Evolutionary conservation across 2,888 invertebrate species (phyloP).

Genomic region (Nemotelus nigrinus): DNA sequence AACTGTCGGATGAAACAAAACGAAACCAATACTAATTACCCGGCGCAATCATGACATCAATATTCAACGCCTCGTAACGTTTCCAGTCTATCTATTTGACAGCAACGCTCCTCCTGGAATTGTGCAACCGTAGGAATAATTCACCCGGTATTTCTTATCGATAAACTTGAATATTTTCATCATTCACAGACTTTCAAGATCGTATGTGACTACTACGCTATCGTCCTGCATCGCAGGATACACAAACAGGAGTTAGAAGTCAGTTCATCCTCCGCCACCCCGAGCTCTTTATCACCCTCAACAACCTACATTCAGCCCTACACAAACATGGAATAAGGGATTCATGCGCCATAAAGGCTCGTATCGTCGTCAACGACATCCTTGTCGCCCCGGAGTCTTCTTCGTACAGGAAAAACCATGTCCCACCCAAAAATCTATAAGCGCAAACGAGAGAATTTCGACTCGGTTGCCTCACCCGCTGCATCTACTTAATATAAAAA

Average conservation of each 20-base stretch:
- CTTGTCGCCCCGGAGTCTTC: slow-evolving; percentile 26
- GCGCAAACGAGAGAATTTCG: neutral
- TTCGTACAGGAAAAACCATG: slow-evolving; percentile 24
- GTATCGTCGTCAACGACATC: neutral
- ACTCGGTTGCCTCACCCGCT: neutral
- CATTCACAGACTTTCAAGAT: slow-evolving; percentile 11
- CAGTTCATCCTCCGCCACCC: neutral
- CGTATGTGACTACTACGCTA: slow-evolving; percentile 15
- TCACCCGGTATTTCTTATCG: slow-evolving; percentile 3
- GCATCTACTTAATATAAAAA: slow-evolving; percentile 2
- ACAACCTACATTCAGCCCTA: neutral
- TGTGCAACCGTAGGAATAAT: neutral
- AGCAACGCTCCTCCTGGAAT: neutral
- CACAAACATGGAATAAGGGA: slow-evolving; percentile 23
- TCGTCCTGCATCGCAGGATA: neutral
- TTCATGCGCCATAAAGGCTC: slow-evolving; percentile 39
- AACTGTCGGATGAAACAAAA: no score
- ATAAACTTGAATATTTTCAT: slow-evolving; percentile 15
- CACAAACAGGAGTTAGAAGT: neutral
- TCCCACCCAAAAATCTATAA: slow-evolving; percentile 41
- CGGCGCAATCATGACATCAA: neutral
- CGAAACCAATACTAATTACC: neutral
- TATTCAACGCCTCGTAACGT: neutral
- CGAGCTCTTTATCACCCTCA: neutral
- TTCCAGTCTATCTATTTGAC: neutral